phyloP scores from a whole-genome alignment of 2,888 invertebrate species.

The Orgyia antiqua region DNA sequence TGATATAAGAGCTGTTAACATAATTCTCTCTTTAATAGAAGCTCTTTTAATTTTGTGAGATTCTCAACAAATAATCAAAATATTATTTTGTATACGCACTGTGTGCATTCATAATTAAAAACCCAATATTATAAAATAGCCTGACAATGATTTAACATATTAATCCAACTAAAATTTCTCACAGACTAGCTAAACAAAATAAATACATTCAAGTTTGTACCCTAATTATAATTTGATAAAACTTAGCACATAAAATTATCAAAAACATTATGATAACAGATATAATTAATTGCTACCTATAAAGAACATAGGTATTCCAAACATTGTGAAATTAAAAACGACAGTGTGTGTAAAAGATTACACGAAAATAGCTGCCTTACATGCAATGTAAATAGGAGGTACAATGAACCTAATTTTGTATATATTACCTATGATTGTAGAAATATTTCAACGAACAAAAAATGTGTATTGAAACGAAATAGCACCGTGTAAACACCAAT shows the following conservation, averaged over 20 bases:
- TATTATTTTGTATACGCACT: slow-evolving; percentile 13
- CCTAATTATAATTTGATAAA: slow-evolving; percentile 51
- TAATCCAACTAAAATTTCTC: slow-evolving; percentile 31
- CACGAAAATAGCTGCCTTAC: slow-evolving; percentile 34
- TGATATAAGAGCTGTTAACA: slow-evolving; percentile 14
- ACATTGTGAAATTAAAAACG: slow-evolving; percentile 22
- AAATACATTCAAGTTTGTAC: slow-evolving; percentile 64
- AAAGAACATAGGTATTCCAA: slow-evolving; percentile 13
- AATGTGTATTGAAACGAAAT: slow-evolving; percentile 38
- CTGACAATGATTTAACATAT: slow-evolving; percentile 28
- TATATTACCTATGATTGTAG: slow-evolving; percentile 31
- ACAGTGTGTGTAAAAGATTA: slow-evolving; percentile 25
- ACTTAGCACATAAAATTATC: slow-evolving; percentile 49
- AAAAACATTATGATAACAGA: slow-evolving; percentile 42
- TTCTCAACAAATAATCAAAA: slow-evolving; percentile 36
- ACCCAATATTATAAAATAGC: slow-evolving; percentile 14
- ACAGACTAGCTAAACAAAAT: slow-evolving; percentile 60
- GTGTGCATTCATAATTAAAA: slow-evolving; percentile 16
- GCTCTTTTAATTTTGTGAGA: slow-evolving; percentile 46
- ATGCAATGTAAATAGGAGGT: slow-evolving; percentile 33
- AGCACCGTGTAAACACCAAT: slow-evolving; percentile 65
- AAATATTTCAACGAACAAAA: slow-evolving; percentile 31
- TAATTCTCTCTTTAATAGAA: slow-evolving; percentile 23
- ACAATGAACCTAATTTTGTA: slow-evolving; percentile 34
- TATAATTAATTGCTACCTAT: slow-evolving; percentile 31